Conservation (phyloP, 2,888 invertebrate genomes). For the Nomada fucata region DNA sequence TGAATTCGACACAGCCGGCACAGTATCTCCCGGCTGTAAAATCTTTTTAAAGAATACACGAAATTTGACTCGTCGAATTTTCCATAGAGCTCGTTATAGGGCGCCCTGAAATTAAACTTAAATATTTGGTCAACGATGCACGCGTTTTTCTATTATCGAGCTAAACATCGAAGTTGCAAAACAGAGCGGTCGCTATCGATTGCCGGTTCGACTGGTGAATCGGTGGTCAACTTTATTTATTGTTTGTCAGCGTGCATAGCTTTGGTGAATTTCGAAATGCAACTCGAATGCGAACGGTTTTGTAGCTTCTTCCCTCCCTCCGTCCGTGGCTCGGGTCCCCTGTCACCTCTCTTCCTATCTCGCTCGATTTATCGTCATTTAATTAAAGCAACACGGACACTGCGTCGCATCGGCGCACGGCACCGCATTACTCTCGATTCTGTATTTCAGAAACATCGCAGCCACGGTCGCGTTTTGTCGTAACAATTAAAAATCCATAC, state of each 20-base stretch:
- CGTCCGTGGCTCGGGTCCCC: neutral
- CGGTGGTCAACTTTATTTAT: conserved; percentile 61
- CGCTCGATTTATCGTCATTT: conserved; percentile 55
- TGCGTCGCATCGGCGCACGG: conserved; percentile 18
- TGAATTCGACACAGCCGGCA: neutral
- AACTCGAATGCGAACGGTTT: conserved; percentile 29
- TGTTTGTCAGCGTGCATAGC: conserved; percentile 49
- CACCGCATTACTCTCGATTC: conserved; percentile 35
- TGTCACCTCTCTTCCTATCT: conserved; percentile 23
- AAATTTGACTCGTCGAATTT: neutral
- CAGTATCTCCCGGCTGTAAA: neutral
- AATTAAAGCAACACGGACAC: conserved; percentile 48
- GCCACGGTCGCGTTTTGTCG: conserved; percentile 42
- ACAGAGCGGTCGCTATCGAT: conserved; percentile 57
- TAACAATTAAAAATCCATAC: conserved; percentile 76
- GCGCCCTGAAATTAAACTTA: neutral
- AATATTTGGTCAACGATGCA: neutral
- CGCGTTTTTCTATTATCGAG: neutral
- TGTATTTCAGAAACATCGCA: conserved; percentile 53
- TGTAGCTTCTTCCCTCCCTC: neutral
- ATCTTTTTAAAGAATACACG: neutral
- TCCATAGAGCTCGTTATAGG: neutral
- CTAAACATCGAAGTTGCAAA: conserved; percentile 22
- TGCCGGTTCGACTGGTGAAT: conserved; percentile 47
- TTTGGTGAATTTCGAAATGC: conserved; percentile 44